These are phyloP conservation scores for Ptycholaimellus sp. DNA, from an alignment of 2,888 invertebrate species.

Conservation along the genomic window DNA sequence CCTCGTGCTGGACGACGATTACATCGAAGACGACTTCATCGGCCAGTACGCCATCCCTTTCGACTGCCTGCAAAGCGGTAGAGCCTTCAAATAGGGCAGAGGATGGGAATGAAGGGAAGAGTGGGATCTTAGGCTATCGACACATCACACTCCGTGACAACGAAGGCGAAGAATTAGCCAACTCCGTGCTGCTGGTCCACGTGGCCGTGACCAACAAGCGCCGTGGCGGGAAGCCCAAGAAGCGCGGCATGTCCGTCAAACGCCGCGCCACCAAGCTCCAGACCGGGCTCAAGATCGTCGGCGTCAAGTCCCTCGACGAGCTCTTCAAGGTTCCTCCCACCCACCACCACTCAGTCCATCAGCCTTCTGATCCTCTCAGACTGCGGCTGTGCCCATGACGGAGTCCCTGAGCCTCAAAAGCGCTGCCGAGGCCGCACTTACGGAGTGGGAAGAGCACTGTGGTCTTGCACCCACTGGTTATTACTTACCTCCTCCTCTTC, in stretches of 20 bases:
- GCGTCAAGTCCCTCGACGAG: conserved; percentile 34
- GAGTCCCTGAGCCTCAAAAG: no score
- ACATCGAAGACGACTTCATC: conserved; percentile 38
- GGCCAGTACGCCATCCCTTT: conserved; percentile 39
- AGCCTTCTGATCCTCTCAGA: no score
- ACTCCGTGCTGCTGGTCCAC: conserved; percentile 37
- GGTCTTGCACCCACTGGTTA: no score
- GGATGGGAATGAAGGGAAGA: conserved; percentile 1
- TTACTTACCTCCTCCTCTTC: no score
- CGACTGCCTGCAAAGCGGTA: conserved; percentile 36
- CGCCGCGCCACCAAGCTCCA: conserved; percentile 28
- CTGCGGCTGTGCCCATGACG: no score
- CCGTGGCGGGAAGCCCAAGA: conserved; percentile 32
- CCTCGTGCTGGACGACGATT: conserved; percentile 36
- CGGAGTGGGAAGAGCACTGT: no score
- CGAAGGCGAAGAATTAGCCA: conserved; percentile 33
- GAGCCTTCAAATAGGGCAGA: conserved; percentile 2
- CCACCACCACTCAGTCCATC: no score
- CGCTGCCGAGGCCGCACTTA: no score
- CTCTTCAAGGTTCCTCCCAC: conserved; percentile 35
- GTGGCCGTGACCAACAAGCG: conserved; percentile 35
- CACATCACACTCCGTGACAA: conserved; percentile 35
- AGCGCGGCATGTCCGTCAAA: conserved; percentile 27
- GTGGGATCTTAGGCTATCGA: conserved; percentile 31
- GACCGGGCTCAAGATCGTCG: conserved; percentile 31